Evolutionary conservation across 2,888 invertebrate genomes (phyloP).

Genomic region (Rhagonycha fulva): DNA sequence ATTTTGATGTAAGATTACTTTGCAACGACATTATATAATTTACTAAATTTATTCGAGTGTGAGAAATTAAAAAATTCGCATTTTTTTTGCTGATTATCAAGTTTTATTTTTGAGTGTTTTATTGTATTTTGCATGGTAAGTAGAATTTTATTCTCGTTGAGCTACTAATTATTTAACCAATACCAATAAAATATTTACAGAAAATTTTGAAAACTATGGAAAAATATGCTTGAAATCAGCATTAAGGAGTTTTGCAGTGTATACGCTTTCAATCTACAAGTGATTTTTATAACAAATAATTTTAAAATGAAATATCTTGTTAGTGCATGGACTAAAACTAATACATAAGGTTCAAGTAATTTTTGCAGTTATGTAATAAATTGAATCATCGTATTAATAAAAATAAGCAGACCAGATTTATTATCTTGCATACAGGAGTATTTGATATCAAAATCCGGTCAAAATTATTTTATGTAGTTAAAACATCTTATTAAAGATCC

Average conservation of each 20-base stretch:
- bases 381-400: background rate
- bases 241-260: slow-evolving; percentile 47
- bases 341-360: background rate
- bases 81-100: slow-evolving; percentile 1
- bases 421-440: too few relatives aligned
- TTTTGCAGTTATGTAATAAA: background rate
- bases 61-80: slow-evolving; percentile 2
- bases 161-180: background rate
- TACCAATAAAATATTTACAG: slow-evolving; percentile 42
- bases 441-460: too few relatives aligned
- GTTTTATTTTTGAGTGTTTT: slow-evolving; percentile 17
- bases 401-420: background rate
- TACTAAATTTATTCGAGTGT: background rate
- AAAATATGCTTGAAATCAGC: slow-evolving; percentile 47
- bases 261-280: slow-evolving; percentile 45
- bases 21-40: background rate
- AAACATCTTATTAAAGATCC: too few relatives aligned
- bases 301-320: slow-evolving; percentile 48
- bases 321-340: slow-evolving; percentile 39
- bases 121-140: slow-evolving; percentile 47
- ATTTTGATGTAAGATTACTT: background rate
- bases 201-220: slow-evolving; percentile 43
- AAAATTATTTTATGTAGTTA: too few relatives aligned
- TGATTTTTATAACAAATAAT: slow-evolving; percentile 45
- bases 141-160: slow-evolving; percentile 34